phyloP scores from a whole-genome alignment of 2,888 invertebrate species.

The Troglohyphantes excavatus region DNA sequence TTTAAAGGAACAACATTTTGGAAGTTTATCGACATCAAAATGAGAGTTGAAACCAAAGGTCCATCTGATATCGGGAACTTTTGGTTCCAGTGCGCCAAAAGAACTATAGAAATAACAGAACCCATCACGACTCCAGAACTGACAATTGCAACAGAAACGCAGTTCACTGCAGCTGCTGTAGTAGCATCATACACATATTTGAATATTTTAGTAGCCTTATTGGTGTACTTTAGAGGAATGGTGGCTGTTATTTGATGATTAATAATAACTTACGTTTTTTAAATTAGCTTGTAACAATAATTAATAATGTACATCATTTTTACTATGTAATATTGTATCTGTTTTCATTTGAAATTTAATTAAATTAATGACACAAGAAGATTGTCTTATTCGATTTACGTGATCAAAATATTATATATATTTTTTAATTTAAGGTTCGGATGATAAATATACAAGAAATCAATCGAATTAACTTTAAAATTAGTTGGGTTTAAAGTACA shows the following conservation, averaged over 20 bases:
- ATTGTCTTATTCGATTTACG: too few relatives aligned
- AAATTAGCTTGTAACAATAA: too few relatives aligned
- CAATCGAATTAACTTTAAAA: too few relatives aligned
- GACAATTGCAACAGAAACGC: neutral
- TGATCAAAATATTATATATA: too few relatives aligned
- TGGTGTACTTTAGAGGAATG: neutral
- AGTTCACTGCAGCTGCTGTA: neutral
- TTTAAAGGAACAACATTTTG: constrained; percentile 91
- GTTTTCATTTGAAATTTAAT: too few relatives aligned
- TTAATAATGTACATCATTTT: too few relatives aligned
- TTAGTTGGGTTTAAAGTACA: too few relatives aligned
- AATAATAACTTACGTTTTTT: neutral
- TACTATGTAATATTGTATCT: too few relatives aligned
- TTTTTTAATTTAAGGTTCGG: too few relatives aligned
- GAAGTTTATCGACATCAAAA: constrained; percentile 84
- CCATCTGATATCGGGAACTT: constrained; percentile 41
- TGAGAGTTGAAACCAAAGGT: constrained; percentile 83
- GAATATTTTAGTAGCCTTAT: constrained; percentile 7
- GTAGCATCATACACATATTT: neutral
- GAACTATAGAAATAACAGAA: constrained; percentile 27
- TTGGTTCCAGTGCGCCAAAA: constrained; percentile 62
- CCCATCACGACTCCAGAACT: constrained; percentile 7
- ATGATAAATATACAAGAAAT: too few relatives aligned
- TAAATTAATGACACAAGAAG: too few relatives aligned
- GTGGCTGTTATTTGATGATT: neutral